Conservation (phyloP, 2,113 vertebrate species). For the Danio rerio region GRCz12tu NC_133196.1:13121001-13121500, state of each 20-base stretch:
- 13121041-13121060: not conserved
- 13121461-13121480: slow-evolving; percentile 21
- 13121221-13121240: not conserved
- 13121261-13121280: not conserved
- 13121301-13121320: slow-evolving; percentile 13
- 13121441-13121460: slow-evolving; percentile 47
- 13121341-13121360: slow-evolving; percentile 38
- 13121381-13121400: slow-evolving; percentile 50
- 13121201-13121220: not conserved
- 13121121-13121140: slow-evolving; percentile 20
- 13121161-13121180: not conserved
- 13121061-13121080: slow-evolving; percentile 2
- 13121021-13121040: not conserved
- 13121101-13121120: not conserved
- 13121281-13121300: not conserved
- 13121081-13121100: not conserved
- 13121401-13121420: slow-evolving; percentile 57
- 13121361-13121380: slow-evolving; percentile 57
- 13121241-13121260: not conserved
- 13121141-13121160: not conserved
- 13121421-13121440: slow-evolving; percentile 57
- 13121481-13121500: slow-evolving; percentile 2
- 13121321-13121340: slow-evolving; percentile 11
- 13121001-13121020: not conserved
- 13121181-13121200: slow-evolving; percentile 3